Percentiles rank a stretch among this genome's conserved stretches.
Evolutionary conservation across 2,113 vertebrate species (phyloP).

Genomic region (Chloropsis hardwickii): DNA sequence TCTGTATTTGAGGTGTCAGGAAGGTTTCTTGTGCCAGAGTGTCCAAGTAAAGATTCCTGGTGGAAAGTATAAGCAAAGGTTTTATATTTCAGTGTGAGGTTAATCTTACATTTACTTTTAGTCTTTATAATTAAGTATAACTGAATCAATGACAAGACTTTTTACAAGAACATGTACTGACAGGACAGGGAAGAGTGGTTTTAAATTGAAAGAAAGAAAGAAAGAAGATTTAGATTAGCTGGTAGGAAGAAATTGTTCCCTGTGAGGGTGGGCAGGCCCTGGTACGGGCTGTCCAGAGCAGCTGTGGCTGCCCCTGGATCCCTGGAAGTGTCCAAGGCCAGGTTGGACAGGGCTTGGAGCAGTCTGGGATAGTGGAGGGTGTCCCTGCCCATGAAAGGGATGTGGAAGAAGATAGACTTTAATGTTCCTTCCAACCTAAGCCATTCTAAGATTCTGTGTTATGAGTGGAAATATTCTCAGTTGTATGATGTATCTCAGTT

Average conservation of each 20-base stretch:
- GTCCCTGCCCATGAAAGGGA: neutral
- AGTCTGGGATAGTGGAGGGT: accelerated
- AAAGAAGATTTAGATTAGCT: neutral
- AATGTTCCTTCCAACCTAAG: neutral
- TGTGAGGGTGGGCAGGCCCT: neutral
- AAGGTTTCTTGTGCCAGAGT: neutral
- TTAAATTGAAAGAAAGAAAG: neutral
- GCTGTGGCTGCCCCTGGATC: neutral
- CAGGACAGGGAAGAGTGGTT: neutral
- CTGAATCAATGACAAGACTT: neutral
- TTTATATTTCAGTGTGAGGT: neutral
- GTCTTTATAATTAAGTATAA: neutral
- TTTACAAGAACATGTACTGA: neutral
- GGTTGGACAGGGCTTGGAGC: accelerated
- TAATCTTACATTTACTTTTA: neutral
- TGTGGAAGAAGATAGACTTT: neutral
- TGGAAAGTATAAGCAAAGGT: neutral
- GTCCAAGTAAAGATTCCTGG: neutral
- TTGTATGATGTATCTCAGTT: neutral
- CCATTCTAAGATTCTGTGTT: neutral
- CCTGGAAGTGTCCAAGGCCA: neutral
- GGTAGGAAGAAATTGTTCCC: neutral
- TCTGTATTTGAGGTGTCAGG: neutral
- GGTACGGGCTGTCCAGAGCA: neutral
- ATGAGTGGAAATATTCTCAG: neutral